Conservation (phyloP, 2,888 invertebrate species). For the Melinaea marsaeus region DNA sequence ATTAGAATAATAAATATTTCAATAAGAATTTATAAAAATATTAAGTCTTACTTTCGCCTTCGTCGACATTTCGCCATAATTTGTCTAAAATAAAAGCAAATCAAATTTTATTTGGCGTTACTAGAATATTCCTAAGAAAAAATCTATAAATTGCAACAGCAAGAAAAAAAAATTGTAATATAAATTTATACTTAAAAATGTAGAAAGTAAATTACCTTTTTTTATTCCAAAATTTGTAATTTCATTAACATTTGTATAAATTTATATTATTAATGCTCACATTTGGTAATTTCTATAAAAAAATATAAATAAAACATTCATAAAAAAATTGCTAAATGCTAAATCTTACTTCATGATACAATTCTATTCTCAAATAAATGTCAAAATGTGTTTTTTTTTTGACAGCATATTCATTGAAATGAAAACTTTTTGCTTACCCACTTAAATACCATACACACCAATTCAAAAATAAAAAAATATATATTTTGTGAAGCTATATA, state of each 20-base stretch:
- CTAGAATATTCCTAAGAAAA: not conserved
- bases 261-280: constrained; percentile 7
- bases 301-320: not conserved
- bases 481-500: constrained; percentile 26
- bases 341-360: not conserved
- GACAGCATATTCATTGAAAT: not conserved
- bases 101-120: constrained; percentile 3
- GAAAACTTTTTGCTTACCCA: not conserved
- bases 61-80: constrained; percentile 41
- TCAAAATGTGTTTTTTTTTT: not conserved
- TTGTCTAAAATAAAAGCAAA: constrained; percentile 33
- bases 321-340: not conserved
- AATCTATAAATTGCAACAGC: too few relatives aligned
- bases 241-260: constrained; percentile 3
- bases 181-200: not conserved
- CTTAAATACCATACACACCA: too few relatives aligned
- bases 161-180: too few relatives aligned
- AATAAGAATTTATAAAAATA: not conserved
- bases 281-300: constrained; percentile 9
- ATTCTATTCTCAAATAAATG: constrained; percentile 1
- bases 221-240: not conserved
- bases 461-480: constrained; percentile 1
- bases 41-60: constrained; percentile 37
- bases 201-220: not conserved
- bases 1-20: not conserved